phyloP scores from a whole-genome alignment of 1,140 invertebrate species.

The Littorina saxatilis region DNA sequence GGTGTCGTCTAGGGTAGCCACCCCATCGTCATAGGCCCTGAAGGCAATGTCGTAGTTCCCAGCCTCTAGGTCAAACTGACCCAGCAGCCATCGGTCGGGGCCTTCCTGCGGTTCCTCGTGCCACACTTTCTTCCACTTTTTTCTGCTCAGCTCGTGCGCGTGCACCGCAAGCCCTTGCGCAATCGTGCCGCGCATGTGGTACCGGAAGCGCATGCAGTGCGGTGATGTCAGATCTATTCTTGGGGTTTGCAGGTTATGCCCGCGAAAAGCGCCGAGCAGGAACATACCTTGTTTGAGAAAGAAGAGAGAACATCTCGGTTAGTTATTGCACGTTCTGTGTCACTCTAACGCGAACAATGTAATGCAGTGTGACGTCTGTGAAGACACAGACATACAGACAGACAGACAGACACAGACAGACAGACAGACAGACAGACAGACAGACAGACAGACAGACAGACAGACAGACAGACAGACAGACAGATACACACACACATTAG shows the following conservation, averaged over 20 bases:
- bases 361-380: no score
- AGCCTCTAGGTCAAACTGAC: conserved; percentile 52
- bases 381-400: not conserved
- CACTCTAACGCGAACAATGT: no score
- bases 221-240: conserved; percentile 42
- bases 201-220: conserved; percentile 61
- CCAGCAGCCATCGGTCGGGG: conserved; percentile 56
- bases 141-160: conserved; percentile 19
- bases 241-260: conserved; percentile 46
- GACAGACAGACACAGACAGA: not conserved
- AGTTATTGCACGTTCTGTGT: no score
- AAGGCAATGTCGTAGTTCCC: conserved; percentile 54
- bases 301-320: not conserved
- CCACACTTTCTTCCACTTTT: conserved; percentile 10
- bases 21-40: conserved; percentile 34
- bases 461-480: not conserved
- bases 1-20: conserved; percentile 58
- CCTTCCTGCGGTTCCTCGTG: not conserved
- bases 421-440: not conserved
- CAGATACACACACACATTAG: not conserved
- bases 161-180: conserved; percentile 40
- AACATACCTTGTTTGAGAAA: conserved; percentile 58
- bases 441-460: not conserved
- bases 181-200: conserved; percentile 54
- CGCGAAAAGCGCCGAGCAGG: conserved; percentile 38